Evolutionary conservation across 2,888 invertebrate genomes (phyloP).

Genomic region (Phasia obesa): DNA sequence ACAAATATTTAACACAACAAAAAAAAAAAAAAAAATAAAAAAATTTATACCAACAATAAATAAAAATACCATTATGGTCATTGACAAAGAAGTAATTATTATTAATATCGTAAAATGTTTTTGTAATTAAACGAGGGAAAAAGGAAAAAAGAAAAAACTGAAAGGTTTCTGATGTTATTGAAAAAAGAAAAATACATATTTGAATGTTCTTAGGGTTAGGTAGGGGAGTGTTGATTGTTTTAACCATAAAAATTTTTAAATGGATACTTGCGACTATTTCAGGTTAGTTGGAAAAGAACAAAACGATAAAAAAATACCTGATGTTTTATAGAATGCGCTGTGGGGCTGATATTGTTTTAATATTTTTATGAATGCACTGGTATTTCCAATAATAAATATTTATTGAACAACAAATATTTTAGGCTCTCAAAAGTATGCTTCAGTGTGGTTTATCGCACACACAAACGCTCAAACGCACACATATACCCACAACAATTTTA

Average conservation of each 20-base stretch:
- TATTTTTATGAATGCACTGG: conserved; percentile 38
- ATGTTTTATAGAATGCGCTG: conserved; percentile 14
- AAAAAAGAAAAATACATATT: background rate
- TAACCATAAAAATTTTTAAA: conserved; percentile 53
- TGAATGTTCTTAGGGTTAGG: conserved; percentile 9
- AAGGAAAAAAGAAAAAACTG: conserved; percentile 10
- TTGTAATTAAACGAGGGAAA: conserved; percentile 14
- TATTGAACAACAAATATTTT: conserved; percentile 67
- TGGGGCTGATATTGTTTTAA: background rate
- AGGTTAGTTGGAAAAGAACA: background rate
- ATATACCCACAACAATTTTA: background rate
- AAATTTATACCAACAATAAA: conserved; percentile 14
- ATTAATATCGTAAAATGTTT: conserved; percentile 31
- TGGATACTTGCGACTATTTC: conserved; percentile 59
- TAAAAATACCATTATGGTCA: conserved; percentile 23
- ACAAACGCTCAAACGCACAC: background rate
- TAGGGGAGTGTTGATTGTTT: conserved; percentile 47
- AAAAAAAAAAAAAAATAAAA: too few relatives aligned
- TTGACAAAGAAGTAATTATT: conserved; percentile 33
- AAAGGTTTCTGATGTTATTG: conserved; percentile 29
- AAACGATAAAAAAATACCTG: conserved; percentile 7
- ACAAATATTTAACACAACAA: conserved; percentile 41
- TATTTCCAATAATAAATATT: conserved; percentile 66
- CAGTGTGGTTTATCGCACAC: conserved; percentile 51
- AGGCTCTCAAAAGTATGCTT: conserved; percentile 64